Conservation (phyloP, 92 coral and sea anemone species). For the Epizoanthus ramosus region DNA sequence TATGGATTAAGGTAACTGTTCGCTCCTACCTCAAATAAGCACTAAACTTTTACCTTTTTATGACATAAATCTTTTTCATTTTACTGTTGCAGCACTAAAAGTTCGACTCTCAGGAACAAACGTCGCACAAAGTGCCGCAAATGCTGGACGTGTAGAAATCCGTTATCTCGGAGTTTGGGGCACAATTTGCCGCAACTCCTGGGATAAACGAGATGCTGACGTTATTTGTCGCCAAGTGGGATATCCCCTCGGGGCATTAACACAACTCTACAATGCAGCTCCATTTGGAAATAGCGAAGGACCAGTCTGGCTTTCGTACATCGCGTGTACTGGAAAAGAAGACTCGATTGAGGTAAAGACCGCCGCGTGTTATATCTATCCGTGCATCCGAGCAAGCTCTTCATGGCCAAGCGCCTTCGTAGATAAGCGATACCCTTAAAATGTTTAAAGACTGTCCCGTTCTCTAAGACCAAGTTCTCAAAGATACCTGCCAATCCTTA, state of each 20-base stretch:
- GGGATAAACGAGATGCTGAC: constrained; percentile 9
- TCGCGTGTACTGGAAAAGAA: not conserved
- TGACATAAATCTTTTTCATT: not conserved
- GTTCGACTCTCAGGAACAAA: not conserved
- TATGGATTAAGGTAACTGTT: too few relatives aligned
- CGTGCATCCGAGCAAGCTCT: too few relatives aligned
- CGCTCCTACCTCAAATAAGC: not conserved
- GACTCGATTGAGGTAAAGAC: not conserved
- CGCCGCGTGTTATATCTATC: not conserved
- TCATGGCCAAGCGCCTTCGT: too few relatives aligned
- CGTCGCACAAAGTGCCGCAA: not conserved
- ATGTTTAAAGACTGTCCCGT: too few relatives aligned
- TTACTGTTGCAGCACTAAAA: not conserved
- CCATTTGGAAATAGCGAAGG: constrained; percentile 12
- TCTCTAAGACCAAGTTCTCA: too few relatives aligned
- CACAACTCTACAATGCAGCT: not conserved
- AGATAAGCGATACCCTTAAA: too few relatives aligned
- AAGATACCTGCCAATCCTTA: too few relatives aligned
- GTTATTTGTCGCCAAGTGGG: constrained; percentile 16
- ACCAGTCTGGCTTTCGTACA: not conserved
- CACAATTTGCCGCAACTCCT: not conserved
- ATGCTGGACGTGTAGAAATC: constrained; percentile 21
- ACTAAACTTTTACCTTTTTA: not conserved
- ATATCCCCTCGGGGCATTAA: constrained; percentile 7
- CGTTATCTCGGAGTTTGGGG: constrained; percentile 19